phyloP scores from a whole-genome alignment of 1,140 invertebrate species.

The Gryllus bimaculatus region DNA sequence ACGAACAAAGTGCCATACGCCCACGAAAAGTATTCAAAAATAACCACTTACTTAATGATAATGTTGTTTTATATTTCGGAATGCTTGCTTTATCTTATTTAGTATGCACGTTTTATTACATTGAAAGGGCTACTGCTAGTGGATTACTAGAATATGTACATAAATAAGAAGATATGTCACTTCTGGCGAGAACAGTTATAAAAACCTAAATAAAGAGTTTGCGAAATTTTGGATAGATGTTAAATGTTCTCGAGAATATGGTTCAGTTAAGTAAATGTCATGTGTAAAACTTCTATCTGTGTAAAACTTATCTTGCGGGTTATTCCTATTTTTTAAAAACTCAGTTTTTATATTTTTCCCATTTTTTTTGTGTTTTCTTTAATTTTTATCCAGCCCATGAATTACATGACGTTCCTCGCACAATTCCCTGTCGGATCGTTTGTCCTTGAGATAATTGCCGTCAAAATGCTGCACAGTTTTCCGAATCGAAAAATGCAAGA shows the following conservation, averaged over 20 bases:
- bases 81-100: neutral
- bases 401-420: neutral
- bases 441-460: too few relatives aligned
- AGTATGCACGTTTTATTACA: neutral
- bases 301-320: neutral
- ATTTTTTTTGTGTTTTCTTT: neutral
- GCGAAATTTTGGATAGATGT: neutral
- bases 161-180: constrained; percentile 11
- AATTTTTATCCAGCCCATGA: neutral
- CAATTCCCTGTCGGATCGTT: neutral
- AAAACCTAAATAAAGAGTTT: neutral
- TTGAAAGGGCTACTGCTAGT: neutral
- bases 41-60: neutral
- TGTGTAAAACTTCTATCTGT: neutral
- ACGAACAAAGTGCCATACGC: neutral
- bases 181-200: constrained; percentile 8
- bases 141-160: constrained; percentile 7
- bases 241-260: neutral
- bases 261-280: neutral
- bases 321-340: neutral
- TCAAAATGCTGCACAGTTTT: too few relatives aligned
- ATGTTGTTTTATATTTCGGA: neutral
- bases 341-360: neutral
- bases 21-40: neutral
- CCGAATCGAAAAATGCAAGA: too few relatives aligned